These are phyloP conservation scores for Nixonia krombeini DNA, from an alignment of 1,140 invertebrate genomes.

Conservation along the genomic window DNA sequence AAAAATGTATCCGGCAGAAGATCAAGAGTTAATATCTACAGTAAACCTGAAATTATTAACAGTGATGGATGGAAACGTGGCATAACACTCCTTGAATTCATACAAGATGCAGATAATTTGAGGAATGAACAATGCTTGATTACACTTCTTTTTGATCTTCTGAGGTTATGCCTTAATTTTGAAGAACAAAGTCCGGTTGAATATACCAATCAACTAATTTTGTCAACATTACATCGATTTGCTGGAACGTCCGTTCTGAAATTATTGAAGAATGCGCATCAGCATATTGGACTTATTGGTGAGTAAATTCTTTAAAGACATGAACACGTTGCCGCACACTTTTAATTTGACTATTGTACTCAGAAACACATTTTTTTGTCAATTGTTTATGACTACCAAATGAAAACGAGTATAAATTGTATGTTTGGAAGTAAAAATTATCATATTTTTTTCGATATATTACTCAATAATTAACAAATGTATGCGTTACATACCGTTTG, in stretches of 20 bases:
- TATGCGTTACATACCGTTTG: too few species aligned
- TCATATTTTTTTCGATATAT: too few species aligned
- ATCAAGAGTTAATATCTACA: slow-evolving; percentile 32
- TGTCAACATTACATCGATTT: slow-evolving; percentile 83
- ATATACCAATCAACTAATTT: slow-evolving; percentile 89
- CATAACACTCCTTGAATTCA: slow-evolving; percentile 84
- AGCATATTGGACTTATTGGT: slow-evolving; percentile 84
- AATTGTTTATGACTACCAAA: too few species aligned
- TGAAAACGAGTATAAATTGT: too few species aligned
- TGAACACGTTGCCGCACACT: too few species aligned
- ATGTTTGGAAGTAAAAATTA: too few species aligned
- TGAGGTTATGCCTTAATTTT: slow-evolving; percentile 84
- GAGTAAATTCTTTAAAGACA: background rate
- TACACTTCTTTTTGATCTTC: slow-evolving; percentile 83
- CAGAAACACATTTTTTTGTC: too few species aligned
- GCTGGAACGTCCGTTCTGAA: slow-evolving; percentile 55
- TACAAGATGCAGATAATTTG: slow-evolving; percentile 87
- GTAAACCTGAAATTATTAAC: slow-evolving; percentile 73
- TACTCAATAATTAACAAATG: too few species aligned
- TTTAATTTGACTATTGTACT: too few species aligned
- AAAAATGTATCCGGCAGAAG: background rate
- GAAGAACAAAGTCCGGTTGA: slow-evolving; percentile 89
- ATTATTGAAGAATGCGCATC: slow-evolving; percentile 72
- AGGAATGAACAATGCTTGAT: slow-evolving; percentile 78
- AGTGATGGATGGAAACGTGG: slow-evolving; percentile 83